Percentiles rank a stretch among this genome's conserved stretches.
phyloP scores from a whole-genome alignment of 2,888 invertebrate species.

The Ophioninae sp. region DNA sequence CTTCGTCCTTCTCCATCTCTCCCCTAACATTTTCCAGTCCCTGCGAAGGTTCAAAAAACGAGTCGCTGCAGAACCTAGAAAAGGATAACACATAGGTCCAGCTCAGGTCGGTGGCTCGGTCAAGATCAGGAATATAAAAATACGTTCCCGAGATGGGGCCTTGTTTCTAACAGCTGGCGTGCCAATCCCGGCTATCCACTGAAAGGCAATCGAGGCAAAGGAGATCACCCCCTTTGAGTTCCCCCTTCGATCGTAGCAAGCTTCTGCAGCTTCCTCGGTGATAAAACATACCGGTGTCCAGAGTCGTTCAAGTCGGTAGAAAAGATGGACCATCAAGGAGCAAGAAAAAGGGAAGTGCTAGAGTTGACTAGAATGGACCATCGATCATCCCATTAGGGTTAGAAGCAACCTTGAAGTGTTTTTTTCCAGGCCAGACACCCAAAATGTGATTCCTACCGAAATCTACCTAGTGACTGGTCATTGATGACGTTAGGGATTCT shows the following conservation, averaged over 20 bases:
- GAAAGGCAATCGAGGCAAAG: constrained; percentile 41
- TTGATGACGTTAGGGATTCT: too few species aligned
- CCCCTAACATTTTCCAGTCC: background rate
- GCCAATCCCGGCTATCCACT: constrained; percentile 42
- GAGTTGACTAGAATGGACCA: constrained; percentile 52
- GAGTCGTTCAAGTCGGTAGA: constrained; percentile 24
- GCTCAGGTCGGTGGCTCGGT: constrained; percentile 8
- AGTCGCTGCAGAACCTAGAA: constrained; percentile 3
- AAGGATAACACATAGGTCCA: constrained; percentile 47
- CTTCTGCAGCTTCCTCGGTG: constrained; percentile 32
- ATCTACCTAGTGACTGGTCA: too few species aligned
- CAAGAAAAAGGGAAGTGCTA: constrained; percentile 32
- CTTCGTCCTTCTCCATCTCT: background rate
- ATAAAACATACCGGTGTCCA: constrained; percentile 58
- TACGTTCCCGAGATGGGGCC: constrained; percentile 62
- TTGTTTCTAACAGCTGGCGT: constrained; percentile 63
- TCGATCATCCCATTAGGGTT: constrained; percentile 57
- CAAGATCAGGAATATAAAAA: constrained; percentile 61
- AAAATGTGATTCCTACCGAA: too few species aligned
- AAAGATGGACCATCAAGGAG: constrained; percentile 41
- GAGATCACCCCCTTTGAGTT: constrained; percentile 14
- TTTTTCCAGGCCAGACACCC: too few species aligned
- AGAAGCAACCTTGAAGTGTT: too few species aligned
- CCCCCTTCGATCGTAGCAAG: background rate
- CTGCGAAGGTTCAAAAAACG: constrained; percentile 26